These are phyloP conservation scores for Nothoprocta perdicaria DNA, from an alignment of 2,113 vertebrate genomes.

Conservation along the genomic window DNA sequence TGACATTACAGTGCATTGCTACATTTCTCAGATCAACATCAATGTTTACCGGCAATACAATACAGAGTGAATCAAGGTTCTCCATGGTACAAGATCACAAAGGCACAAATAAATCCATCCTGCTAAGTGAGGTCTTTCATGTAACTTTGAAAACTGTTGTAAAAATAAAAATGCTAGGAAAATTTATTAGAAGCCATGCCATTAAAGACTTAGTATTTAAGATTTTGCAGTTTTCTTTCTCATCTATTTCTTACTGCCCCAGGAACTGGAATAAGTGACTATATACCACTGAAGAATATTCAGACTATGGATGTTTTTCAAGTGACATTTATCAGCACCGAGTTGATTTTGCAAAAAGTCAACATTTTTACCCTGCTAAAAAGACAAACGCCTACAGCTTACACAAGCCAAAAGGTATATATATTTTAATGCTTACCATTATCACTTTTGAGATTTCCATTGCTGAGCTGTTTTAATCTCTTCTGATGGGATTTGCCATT, in stretches of 20 bases:
- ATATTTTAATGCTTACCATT: slow-evolving; percentile 67
- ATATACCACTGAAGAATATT: background rate
- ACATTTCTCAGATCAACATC: background rate
- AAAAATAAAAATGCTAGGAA: background rate
- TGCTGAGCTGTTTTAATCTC: slow-evolving; percentile 80
- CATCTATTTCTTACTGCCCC: background rate
- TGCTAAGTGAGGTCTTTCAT: background rate
- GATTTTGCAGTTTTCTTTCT: background rate
- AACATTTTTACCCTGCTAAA: background rate
- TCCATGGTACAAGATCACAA: background rate
- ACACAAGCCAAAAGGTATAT: background rate
- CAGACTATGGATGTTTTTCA: background rate
- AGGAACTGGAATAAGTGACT: background rate
- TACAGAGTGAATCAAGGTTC: background rate
- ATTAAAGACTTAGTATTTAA: background rate
- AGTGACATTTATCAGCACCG: background rate
- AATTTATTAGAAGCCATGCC: background rate
- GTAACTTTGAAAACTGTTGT: background rate
- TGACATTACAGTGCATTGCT: background rate
- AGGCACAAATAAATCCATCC: background rate
- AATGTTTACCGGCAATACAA: background rate
- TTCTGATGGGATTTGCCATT: slow-evolving; percentile 84
- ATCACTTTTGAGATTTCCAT: slow-evolving; percentile 69
- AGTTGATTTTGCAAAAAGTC: background rate
- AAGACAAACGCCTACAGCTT: background rate